These are phyloP conservation scores for Cettia cetti DNA, from an alignment of 2,113 vertebrate genomes.

Conservation along the genomic window DNA sequence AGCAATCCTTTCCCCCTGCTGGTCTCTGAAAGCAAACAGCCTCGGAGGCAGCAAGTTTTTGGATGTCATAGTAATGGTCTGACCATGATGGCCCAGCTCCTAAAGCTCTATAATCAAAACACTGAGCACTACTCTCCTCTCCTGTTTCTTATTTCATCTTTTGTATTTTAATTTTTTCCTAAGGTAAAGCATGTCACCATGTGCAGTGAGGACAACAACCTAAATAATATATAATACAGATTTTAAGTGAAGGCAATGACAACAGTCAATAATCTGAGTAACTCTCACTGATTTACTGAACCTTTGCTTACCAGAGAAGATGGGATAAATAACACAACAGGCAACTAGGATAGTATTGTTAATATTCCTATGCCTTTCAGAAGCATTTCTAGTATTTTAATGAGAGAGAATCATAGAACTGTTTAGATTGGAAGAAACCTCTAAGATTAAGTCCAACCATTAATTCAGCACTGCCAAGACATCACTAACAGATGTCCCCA, in stretches of 20 bases:
- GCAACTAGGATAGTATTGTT: not conserved
- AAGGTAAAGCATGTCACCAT: not conserved
- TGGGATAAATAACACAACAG: not conserved
- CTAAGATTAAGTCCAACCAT: not conserved
- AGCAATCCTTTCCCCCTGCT: not conserved
- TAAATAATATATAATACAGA: not conserved
- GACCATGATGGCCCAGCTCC: not conserved
- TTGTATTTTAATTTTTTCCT: not conserved
- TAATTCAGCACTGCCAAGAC: not conserved
- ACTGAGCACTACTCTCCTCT: not conserved
- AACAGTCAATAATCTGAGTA: not conserved
- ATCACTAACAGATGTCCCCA: not conserved
- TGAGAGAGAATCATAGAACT: not conserved
- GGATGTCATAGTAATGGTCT: not conserved
- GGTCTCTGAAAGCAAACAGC: not conserved
- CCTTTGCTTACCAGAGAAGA: not conserved
- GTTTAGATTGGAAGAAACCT: not conserved
- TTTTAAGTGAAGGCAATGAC: not conserved
- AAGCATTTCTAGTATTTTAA: constrained; percentile 50
- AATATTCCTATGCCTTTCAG: constrained; percentile 32
- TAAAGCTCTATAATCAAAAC: not conserved
- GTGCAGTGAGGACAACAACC: not conserved
- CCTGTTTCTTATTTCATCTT: not conserved
- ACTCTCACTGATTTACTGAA: not conserved
- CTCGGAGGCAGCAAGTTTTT: not conserved